These are phyloP conservation scores for Bubo bubo DNA, from an alignment of 2,113 vertebrate genomes.

Conservation along the genomic window DNA sequence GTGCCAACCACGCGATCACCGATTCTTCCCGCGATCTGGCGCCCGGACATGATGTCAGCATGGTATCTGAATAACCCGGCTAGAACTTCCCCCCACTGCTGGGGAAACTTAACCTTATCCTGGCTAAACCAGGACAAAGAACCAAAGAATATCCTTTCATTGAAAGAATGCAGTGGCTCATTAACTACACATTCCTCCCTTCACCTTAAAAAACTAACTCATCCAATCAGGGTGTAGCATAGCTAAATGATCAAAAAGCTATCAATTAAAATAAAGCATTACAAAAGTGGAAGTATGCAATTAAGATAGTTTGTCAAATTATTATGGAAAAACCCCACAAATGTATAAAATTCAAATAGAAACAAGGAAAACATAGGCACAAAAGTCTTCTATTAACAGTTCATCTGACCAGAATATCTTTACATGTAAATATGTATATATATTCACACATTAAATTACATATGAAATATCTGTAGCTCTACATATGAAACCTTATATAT, in stretches of 20 bases:
- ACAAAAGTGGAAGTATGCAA: neutral
- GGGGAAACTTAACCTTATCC: no score
- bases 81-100: no score
- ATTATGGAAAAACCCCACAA: rapidly evolving
- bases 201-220: neutral
- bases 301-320: neutral
- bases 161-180: neutral
- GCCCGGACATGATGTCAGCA: no score
- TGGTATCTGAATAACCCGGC: no score
- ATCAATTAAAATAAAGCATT: neutral
- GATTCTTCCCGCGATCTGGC: no score
- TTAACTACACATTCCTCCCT: neutral
- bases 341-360: neutral
- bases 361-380: neutral
- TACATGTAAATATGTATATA: neutral
- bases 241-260: neutral
- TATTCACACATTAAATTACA: neutral
- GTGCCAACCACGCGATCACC: no score
- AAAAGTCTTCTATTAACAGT: neutral
- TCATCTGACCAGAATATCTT: neutral
- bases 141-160: neutral
- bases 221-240: neutral
- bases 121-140: neutral
- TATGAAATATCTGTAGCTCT: neutral
- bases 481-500: neutral